Evolutionary conservation across 2,797 vertebrate species (phyloP).

Genomic region (Taenioides sp.): DNA sequence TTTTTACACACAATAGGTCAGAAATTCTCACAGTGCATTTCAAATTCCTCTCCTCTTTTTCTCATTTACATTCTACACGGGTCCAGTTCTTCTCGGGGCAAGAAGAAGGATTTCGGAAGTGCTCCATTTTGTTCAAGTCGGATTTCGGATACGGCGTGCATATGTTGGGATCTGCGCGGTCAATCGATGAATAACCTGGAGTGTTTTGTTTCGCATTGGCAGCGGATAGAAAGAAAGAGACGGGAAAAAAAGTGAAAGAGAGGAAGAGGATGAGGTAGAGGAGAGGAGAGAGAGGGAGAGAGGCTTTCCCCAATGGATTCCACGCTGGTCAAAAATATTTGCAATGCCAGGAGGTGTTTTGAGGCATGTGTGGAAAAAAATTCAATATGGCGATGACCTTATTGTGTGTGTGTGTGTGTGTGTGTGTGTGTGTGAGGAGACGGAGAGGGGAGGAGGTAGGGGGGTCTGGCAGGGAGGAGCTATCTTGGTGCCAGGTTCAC

Average conservation of each 20-base stretch:
- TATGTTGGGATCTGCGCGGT: conserved; percentile 92
- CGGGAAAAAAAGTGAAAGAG: background rate
- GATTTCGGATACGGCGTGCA: conserved; percentile 80
- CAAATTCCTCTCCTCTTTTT: conserved; percentile 59
- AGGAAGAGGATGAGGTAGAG: conserved; percentile 53
- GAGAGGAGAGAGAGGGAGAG: conserved; percentile 46
- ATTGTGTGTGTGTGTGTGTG: conserved; percentile 39
- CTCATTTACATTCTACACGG: conserved; percentile 78
- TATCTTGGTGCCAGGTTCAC: conserved; percentile 49
- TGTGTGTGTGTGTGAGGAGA: conserved; percentile 23
- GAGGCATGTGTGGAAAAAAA: conserved; percentile 91
- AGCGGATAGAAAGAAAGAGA: conserved; percentile 41
- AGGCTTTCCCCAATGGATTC: conserved; percentile 95
- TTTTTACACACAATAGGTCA: conserved; percentile 51
- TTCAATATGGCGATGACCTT: conserved; percentile 95
- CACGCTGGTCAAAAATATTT: conserved; percentile 98
- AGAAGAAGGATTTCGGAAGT: conserved; percentile 74
- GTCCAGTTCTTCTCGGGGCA: conserved; percentile 63
- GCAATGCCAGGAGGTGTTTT: conserved; percentile 99
- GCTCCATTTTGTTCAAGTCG: conserved; percentile 74
- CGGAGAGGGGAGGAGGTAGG: too few relatives aligned
- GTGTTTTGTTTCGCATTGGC: conserved; percentile 77
- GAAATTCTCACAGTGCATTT: conserved; percentile 60
- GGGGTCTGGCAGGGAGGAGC: conserved; percentile 37
- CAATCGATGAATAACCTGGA: conserved; percentile 99